Conservation (phyloP, 2,797 vertebrate species). For the Calcarius lapponicus region DNA sequence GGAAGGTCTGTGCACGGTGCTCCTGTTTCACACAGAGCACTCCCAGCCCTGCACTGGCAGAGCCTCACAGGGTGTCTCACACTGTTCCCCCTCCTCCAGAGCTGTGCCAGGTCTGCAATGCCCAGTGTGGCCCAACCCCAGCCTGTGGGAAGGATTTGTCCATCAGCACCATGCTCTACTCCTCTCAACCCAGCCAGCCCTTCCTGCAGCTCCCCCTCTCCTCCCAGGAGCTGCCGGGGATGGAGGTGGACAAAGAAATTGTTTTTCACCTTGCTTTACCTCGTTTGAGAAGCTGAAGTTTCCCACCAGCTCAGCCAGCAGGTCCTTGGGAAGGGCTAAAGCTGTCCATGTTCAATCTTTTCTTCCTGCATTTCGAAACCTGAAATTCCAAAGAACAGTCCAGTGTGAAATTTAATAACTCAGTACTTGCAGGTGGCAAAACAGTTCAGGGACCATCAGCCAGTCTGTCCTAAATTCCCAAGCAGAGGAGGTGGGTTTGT, state of each 20-base stretch:
- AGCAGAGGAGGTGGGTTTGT: neutral
- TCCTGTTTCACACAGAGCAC: constrained; percentile 46
- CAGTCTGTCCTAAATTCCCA: neutral
- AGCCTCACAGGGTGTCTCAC: neutral
- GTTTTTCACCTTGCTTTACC: neutral
- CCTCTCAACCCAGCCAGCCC: fast-evolving
- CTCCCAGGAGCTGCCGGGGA: neutral
- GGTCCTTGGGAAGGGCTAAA: neutral
- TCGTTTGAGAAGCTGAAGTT: neutral
- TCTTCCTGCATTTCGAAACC: neutral
- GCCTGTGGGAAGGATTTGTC: neutral
- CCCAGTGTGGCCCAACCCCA: neutral
- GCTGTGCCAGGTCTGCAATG: neutral
- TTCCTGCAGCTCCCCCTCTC: neutral
- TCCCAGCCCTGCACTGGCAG: neutral
- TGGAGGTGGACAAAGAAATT: neutral
- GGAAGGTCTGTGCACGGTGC: neutral
- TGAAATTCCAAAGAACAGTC: neutral
- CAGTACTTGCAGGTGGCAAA: neutral
- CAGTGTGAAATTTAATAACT: neutral
- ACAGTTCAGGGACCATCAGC: neutral
- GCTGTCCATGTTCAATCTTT: fast-evolving
- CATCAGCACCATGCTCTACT: neutral
- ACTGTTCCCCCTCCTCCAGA: neutral
- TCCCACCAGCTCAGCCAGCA: neutral